Evolutionary conservation across 2,113 vertebrate genomes (phyloP), one percentile per base, ranked within the genome.

Genomic region (Otocyon megalotis): DNA sequence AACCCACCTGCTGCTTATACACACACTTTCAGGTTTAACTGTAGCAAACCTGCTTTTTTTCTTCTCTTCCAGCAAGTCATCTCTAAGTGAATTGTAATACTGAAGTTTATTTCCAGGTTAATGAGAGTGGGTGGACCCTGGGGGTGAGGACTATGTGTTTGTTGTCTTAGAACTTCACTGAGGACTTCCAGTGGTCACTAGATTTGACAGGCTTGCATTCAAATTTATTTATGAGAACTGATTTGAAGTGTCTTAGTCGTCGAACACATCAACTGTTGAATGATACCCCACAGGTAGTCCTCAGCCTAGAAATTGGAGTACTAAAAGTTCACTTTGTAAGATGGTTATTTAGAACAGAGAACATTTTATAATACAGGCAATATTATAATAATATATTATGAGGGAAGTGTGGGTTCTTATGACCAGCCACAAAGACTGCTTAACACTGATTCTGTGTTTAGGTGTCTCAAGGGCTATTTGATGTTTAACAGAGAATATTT

Each of bases 291-390:
- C 26, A 77, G 32, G 71, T 77, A 82, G 63, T 84, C 32, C 60
- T 76, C 35, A 76, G 4, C 24, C 3, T 54, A 89, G 90, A 32
- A 84, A 81, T 30, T 65, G 28, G 71, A 86, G 53, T 90, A 30
- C 77, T 82, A 7, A 24, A 85, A 35, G 37, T 92, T 94, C 79
- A 86, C 71, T 90, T 90, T 67, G 2, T 88, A 24, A 72, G 48
- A 17, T 77, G 32, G 86, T 94, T 97, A 81, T 77, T 90, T 88
- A 88, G 56, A 91, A 93, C 50, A 93, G 71, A 87, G 48, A 90
- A 74, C 58, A 85, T 96, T 85, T 88, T 82, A 26, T 35, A 82
- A 9, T 81, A 26, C 67, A 87, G 82, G 65, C 54, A 37, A 9
- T 76, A 72, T 63, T 93, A 12, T 69, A 60, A n/a, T 74, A 28